Evolutionary conservation across 2,888 invertebrate species (phyloP).

Genomic region (Drosophila bunnanda): DNA sequence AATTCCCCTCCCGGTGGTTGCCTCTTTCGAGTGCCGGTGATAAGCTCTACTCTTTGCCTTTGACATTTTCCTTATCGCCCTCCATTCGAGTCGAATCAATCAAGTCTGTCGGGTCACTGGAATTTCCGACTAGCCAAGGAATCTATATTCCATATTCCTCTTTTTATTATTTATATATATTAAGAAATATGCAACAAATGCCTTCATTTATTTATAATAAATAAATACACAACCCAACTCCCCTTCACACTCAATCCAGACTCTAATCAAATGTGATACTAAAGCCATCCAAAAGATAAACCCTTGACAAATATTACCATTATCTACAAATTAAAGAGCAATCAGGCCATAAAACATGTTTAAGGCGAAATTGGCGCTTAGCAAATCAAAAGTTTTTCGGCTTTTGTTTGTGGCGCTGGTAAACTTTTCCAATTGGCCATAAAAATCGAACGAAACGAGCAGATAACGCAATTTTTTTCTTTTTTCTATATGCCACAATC

Average conservation of each 20-base stretch:
- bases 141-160: background rate
- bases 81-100: conserved; percentile 37
- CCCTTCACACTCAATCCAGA: too few relatives aligned
- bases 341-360: conserved; percentile 14
- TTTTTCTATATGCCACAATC: conserved; percentile 6
- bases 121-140: conserved; percentile 9
- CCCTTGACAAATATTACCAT: background rate
- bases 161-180: background rate
- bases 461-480: conserved; percentile 12
- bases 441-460: conserved; percentile 48
- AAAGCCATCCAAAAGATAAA: background rate
- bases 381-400: conserved; percentile 20
- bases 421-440: conserved; percentile 44
- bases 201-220: background rate
- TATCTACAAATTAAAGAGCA: background rate
- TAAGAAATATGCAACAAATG: accelerated
- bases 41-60: conserved; percentile 11
- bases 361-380: conserved; percentile 31
- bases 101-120: conserved; percentile 25
- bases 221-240: too few relatives aligned
- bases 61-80: conserved; percentile 48
- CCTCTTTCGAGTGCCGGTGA: conserved; percentile 6
- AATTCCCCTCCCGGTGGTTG: conserved; percentile 68
- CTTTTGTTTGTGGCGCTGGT: conserved; percentile 30
- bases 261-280: background rate